A percentile compares a stretch with the other conserved stretches of the same genome.
Conservation (phyloP, 2,797 vertebrate genomes). For the Eulemur mongoz region DNA sequence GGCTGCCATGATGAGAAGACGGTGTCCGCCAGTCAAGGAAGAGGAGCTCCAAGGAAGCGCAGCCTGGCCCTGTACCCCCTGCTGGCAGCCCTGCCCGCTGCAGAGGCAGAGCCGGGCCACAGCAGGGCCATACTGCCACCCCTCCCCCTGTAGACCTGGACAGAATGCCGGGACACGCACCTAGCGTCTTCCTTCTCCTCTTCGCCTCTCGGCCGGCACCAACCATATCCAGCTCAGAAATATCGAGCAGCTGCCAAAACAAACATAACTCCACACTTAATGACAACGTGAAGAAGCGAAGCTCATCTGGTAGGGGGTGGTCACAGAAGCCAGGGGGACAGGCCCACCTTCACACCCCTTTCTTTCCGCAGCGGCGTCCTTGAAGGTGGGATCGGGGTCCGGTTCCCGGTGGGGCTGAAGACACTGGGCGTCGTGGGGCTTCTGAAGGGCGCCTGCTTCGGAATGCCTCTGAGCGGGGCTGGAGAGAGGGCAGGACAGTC, state of each 20-base stretch:
- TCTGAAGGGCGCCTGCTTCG: constrained; percentile 96
- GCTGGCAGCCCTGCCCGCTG: background rate
- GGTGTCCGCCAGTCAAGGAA: background rate
- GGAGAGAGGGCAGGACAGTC: rapidly evolving
- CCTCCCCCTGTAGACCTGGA: rapidly evolving
- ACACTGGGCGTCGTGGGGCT: constrained; percentile 96
- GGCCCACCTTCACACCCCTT: constrained; percentile 95
- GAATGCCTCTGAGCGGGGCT: constrained; percentile 99
- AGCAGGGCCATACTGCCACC: background rate
- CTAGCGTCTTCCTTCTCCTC: constrained; percentile 96
- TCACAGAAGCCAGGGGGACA: rapidly evolving
- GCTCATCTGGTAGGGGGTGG: background rate
- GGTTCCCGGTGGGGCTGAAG: constrained; percentile 95
- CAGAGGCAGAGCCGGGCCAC: background rate
- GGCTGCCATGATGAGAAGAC: rapidly evolving
- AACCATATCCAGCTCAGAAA: constrained; percentile 95
- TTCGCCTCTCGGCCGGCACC: constrained; percentile 97
- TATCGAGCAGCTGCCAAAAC: constrained; percentile 91
- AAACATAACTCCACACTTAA: background rate
- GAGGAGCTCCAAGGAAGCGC: rapidly evolving
- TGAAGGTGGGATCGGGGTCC: constrained; percentile 93
- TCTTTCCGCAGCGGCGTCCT: constrained; percentile 96
- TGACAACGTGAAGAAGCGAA: rapidly evolving
- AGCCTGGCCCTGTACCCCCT: background rate
- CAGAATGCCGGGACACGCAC: constrained; percentile 81